phyloP scores from a whole-genome alignment of 1,140 invertebrate species.

The Mya arenaria region DNA sequence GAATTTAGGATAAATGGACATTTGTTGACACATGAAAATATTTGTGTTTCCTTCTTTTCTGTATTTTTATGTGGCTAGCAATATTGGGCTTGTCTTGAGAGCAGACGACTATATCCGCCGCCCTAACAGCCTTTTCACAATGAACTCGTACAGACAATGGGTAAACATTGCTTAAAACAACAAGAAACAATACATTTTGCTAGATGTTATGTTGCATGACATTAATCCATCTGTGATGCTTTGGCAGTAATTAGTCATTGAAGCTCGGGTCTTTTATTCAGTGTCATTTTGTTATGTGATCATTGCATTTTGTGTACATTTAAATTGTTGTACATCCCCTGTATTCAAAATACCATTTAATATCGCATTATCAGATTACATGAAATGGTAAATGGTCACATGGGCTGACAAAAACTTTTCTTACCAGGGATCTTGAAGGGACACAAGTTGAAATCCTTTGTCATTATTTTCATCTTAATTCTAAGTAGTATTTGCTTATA shows the following conservation, averaged over 20 bases:
- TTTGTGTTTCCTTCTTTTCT: conserved; percentile 57
- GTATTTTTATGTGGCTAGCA: conserved; percentile 57
- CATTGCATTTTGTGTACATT: background rate
- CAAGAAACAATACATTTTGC: background rate
- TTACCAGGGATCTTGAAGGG: no score
- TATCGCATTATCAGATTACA: no score
- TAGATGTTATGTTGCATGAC: background rate
- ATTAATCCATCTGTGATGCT: background rate
- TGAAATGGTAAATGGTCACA: no score
- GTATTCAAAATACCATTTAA: background rate
- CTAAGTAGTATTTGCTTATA: no score
- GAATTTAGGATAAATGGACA: no score
- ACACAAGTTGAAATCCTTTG: no score
- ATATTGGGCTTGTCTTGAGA: conserved; percentile 31
- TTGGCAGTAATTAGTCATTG: background rate
- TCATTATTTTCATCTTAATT: no score
- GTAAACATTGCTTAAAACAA: conserved; percentile 42
- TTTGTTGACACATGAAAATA: conserved; percentile 22
- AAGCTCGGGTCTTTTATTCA: background rate
- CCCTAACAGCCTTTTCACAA: background rate
- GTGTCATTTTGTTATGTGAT: background rate
- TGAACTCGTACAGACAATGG: conserved; percentile 13
- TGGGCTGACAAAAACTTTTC: no score
- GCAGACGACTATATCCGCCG: conserved; percentile 28
- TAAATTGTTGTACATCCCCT: background rate